phyloP scores from a whole-genome alignment of 2,888 invertebrate genomes.

The Drymonia ruficornis region DNA sequence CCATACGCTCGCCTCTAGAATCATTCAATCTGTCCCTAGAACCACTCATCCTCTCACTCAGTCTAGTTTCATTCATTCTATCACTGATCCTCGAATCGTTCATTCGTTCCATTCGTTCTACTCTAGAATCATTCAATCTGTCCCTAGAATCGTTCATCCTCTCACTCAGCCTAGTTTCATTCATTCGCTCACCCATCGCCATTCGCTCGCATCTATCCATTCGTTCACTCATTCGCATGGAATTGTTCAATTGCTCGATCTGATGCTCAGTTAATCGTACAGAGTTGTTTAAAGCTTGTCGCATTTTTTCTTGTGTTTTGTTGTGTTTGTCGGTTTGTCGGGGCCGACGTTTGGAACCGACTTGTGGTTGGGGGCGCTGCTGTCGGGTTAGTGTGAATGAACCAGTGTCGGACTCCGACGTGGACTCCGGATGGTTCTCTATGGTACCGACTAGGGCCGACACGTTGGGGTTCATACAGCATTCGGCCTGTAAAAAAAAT shows the following conservation, averaged over 20 bases:
- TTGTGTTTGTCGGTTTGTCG: constrained; percentile 62
- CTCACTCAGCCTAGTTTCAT: constrained; percentile 27
- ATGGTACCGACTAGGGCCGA: constrained; percentile 79
- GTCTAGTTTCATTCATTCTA: constrained; percentile 31
- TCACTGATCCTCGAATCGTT: constrained; percentile 41
- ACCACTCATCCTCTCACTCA: constrained; percentile 39
- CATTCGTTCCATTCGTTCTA: constrained; percentile 23
- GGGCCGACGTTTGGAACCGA: constrained; percentile 71
- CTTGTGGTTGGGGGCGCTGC: constrained; percentile 75
- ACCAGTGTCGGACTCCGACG: constrained; percentile 77
- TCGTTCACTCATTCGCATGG: constrained; percentile 48
- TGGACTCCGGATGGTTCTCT: constrained; percentile 78
- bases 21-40: constrained; percentile 42
- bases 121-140: constrained; percentile 24
- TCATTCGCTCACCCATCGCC: constrained; percentile 27
- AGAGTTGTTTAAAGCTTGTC: constrained; percentile 48
- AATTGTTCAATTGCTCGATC: constrained; percentile 52
- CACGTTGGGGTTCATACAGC: constrained; percentile 74
- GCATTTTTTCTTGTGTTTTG: constrained; percentile 64
- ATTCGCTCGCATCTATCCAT: constrained; percentile 12
- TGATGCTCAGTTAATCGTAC: constrained; percentile 49
- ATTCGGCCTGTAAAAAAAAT: constrained; percentile 67
- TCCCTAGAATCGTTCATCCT: constrained; percentile 30
- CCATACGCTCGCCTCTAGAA: constrained; percentile 29
- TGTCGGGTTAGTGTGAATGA: constrained; percentile 76